These are phyloP conservation scores for Panagrolaimus sp. DNA, from an alignment of 1,140 invertebrate genomes.

Conservation along the genomic window DNA sequence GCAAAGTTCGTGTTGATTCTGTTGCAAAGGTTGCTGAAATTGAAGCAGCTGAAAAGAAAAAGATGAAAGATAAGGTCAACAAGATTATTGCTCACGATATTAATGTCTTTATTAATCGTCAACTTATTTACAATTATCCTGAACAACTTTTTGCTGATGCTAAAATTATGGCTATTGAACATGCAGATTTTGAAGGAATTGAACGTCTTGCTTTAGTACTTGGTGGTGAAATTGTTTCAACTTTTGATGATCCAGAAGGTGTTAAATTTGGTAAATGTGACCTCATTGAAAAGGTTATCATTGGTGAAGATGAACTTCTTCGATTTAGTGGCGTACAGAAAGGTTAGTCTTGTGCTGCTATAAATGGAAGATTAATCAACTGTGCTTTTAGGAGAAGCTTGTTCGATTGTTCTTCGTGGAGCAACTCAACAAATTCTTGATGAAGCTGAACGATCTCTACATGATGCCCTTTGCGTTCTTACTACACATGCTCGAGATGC, in stretches of 20 bases:
- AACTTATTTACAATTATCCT: constrained; percentile 99
- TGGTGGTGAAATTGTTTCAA: constrained; percentile 94
- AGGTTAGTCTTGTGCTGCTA: constrained; percentile 33
- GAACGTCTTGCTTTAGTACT: constrained; percentile 91
- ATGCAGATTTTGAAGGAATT: constrained; percentile 98
- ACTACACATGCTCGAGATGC: constrained; percentile 76
- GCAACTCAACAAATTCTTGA: constrained; percentile 99
- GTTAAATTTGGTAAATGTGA: constrained; percentile 90
- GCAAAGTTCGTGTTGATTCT: constrained; percentile 90
- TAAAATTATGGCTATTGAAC: constrained; percentile 97
- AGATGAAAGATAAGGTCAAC: constrained; percentile 95
- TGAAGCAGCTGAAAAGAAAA: constrained; percentile 94
- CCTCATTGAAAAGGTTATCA: constrained; percentile 93
- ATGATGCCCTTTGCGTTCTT: constrained; percentile 95
- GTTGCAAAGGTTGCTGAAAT: constrained; percentile 96
- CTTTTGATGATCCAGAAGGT: constrained; percentile 84
- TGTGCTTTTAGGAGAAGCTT: constrained; percentile 84
- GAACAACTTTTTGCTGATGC: constrained; percentile 98
- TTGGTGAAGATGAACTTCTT: constrained; percentile 91
- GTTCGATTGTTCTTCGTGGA: constrained; percentile 89
- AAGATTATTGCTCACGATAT: constrained; percentile 90
- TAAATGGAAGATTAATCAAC: too few relatives aligned
- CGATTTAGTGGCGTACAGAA: constrained; percentile 74
- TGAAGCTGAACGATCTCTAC: constrained; percentile 92
- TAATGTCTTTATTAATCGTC: constrained; percentile 98